These are phyloP conservation scores for Pituophis catenifer DNA, from an alignment of 2,113 vertebrate genomes.

Conservation along the genomic window DNA sequence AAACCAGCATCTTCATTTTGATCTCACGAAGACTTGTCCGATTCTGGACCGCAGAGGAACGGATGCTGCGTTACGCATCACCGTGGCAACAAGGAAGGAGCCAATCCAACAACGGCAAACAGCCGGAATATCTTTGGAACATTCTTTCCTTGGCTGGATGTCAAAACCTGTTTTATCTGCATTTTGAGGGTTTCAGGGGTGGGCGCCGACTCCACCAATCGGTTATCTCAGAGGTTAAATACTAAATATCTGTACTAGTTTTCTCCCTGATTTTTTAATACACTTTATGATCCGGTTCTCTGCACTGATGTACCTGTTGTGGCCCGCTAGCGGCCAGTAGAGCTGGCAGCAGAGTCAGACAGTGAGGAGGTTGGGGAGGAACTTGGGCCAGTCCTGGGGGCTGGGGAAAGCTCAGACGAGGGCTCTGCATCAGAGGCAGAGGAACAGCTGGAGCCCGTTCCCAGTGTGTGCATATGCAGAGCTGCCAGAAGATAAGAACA, in stretches of 20 bases:
- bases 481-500: no score
- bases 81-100: background rate
- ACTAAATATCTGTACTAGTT: background rate
- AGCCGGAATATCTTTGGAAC: background rate
- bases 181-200: background rate
- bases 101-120: background rate
- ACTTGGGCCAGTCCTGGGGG: no score
- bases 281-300: background rate
- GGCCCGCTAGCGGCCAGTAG: no score
- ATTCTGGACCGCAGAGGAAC: background rate
- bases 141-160: background rate
- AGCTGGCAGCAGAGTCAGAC: no score
- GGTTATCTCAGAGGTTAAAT: background rate
- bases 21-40: background rate
- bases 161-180: background rate
- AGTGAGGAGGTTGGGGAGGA: no score
- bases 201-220: rapidly evolving
- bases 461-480: no score
- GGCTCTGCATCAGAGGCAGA: no score
- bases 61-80: background rate
- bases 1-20: background rate
- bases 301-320: background rate
- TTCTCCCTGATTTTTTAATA: background rate
- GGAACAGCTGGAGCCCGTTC: no score
- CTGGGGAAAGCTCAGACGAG: no score